Percentiles rank a stretch among this genome's conserved stretches.
These are phyloP conservation scores for Carpatolechia fugitivella DNA, from an alignment of 2,888 invertebrate genomes.

Conservation along the genomic window DNA sequence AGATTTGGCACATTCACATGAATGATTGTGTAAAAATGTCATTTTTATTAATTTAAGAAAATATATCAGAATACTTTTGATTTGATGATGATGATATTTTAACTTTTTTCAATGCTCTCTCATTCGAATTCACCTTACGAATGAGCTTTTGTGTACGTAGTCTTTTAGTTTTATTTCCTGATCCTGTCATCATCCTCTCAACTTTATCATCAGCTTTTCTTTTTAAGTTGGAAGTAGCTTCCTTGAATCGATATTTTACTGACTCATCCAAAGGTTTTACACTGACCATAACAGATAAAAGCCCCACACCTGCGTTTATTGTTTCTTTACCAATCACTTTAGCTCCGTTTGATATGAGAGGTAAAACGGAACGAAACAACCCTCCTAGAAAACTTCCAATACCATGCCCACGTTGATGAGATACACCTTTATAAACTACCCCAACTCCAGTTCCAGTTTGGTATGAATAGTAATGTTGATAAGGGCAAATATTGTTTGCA, in stretches of 20 bases:
- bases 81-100: conserved; percentile 5
- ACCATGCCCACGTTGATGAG: conserved; percentile 25
- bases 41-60: conserved; percentile 24
- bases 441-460: conserved; percentile 32
- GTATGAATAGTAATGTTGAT: conserved; percentile 27
- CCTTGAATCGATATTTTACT: conserved; percentile 21
- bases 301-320: conserved; percentile 28
- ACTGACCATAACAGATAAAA: conserved; percentile 28
- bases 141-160: not conserved
- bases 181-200: conserved; percentile 26
- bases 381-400: conserved; percentile 27
- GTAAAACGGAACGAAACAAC: conserved; percentile 31
- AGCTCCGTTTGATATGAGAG: conserved; percentile 30
- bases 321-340: conserved; percentile 28
- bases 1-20: conserved; percentile 33
- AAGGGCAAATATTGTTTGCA: conserved; percentile 24
- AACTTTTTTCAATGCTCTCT: not conserved
- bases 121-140: not conserved
- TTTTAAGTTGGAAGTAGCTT: conserved; percentile 25
- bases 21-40: conserved; percentile 32
- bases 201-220: conserved; percentile 27
- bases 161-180: conserved; percentile 25
- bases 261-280: conserved; percentile 19
- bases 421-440: conserved; percentile 30
- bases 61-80: conserved; percentile 22